Base-by-base conservation (phyloP, 2,888 invertebrate genomes). In the Drosophila kuntzei region DNA sequence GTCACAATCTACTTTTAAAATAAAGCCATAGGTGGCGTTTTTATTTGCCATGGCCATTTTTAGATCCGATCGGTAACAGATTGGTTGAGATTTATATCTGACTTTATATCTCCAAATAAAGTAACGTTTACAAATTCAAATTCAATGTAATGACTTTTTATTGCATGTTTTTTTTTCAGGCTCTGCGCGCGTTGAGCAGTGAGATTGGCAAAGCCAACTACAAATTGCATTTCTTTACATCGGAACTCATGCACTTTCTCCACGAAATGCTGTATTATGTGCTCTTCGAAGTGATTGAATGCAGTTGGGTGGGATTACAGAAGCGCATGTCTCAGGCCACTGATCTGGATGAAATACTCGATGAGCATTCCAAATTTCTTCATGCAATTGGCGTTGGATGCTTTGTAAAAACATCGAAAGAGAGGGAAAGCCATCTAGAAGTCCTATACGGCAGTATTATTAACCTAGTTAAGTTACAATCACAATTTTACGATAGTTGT, bases 261-360 rank as follows among this genome's bases (percentile, higher is more conserved):
- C 90, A 92, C 73, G 92, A 92, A 82, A 92, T 98, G 92, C 98
- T 98, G 92, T 98, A 98, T 93, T 98, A 98, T 91, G 97, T 98
- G 89, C 94, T 98, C 70, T 99, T 98, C 91, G 99, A 99, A 93
- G 96, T 97, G 1, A 94, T 97, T 70, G 98, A 98, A 93, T 98
- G 98, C 91, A 97, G 98, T 1, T 99, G 98, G 98, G 96, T 96
- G 68, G 95, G 95, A 85, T 95, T 99, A 89, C 94, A 96, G 69
- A 94, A 94, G 66, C 95, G 95, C 86, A 95, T 98, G 11, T 94
- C 95, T 59, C 95, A 95, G 77, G 96, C 97, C 0, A 94, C 94
- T 76, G 96, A 97, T 71, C 94, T 99, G 43, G 98, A 99, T 92
- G 95, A 96, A 80, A 95, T 99, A 81, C 96, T 99, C 70, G 93